phyloP scores from a whole-genome alignment of 2,113 vertebrate species.

The Crotalus viridis region DNA sequence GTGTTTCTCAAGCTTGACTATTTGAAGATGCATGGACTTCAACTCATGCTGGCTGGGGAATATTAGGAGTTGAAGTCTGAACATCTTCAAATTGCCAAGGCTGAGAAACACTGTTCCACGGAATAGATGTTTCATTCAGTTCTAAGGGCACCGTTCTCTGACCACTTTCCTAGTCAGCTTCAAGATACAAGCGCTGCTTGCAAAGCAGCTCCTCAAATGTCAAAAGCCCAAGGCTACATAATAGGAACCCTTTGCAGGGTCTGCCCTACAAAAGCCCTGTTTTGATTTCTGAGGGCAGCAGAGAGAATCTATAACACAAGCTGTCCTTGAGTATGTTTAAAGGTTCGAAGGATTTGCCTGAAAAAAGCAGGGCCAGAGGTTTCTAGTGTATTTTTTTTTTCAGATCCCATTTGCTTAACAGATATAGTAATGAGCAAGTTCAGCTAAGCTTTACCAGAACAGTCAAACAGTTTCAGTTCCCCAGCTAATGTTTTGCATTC shows the following conservation, averaged over 20 bases:
- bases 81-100: background rate
- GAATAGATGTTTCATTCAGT: background rate
- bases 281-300: background rate
- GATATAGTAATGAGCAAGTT: background rate
- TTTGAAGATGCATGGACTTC: background rate
- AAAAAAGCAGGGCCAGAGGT: background rate
- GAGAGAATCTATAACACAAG: background rate
- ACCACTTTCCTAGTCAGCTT: background rate
- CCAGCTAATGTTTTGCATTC: background rate
- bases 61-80: background rate
- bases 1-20: background rate
- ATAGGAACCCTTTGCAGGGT: background rate
- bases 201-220: background rate
- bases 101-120: background rate
- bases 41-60: background rate
- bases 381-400: background rate
- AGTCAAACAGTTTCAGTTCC: background rate
- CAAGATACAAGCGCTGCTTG: background rate
- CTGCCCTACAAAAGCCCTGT: too few relatives aligned
- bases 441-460: background rate
- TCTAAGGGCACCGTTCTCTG: constrained; percentile 12
- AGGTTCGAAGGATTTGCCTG: background rate
- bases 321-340: background rate
- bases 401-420: background rate
- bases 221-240: background rate